phyloP scores from a whole-genome alignment of 1,140 invertebrate species.

The Brachionus koreanus region DNA sequence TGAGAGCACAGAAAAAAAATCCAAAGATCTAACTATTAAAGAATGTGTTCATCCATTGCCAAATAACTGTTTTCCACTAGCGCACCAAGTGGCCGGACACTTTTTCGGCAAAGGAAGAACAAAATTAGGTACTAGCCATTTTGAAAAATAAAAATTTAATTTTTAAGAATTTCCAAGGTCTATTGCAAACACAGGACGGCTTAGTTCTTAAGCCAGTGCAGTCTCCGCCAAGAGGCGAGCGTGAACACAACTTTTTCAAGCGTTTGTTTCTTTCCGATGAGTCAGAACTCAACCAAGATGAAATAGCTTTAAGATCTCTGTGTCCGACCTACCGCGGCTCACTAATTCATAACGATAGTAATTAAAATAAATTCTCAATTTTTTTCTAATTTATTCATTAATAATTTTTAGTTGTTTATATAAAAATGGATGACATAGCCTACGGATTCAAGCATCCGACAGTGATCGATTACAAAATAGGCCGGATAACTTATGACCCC shows the following conservation, averaged over 20 bases:
- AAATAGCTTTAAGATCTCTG: conserved; percentile 50
- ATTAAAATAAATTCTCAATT: not conserved
- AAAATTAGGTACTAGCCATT: conserved; percentile 45
- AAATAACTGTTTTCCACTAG: conserved; percentile 39
- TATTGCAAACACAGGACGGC: conserved; percentile 1
- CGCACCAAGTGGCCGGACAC: conserved; percentile 48
- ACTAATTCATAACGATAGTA: not conserved
- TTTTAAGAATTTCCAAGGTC: not conserved
- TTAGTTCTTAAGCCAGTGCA: conserved; percentile 53
- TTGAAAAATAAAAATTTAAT: not conserved
- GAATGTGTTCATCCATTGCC: not conserved
- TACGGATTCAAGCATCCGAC: conserved; percentile 74
- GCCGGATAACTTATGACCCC: conserved; percentile 80
- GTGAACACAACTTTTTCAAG: conserved; percentile 56
- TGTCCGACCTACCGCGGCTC: conserved; percentile 51
- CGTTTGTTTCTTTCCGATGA: conserved; percentile 49
- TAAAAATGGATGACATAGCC: conserved; percentile 76
- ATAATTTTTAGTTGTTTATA: conserved; percentile 50
- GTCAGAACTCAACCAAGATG: conserved; percentile 47
- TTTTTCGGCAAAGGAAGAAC: conserved; percentile 47
- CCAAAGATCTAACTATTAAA: not conserved
- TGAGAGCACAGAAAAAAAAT: not conserved
- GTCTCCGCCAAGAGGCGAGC: conserved; percentile 51
- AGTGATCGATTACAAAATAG: conserved; percentile 89
- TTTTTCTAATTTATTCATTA: not conserved